Base-by-base conservation (phyloP, 2,113 vertebrate species). In the Propithecus coquereli region DNA sequence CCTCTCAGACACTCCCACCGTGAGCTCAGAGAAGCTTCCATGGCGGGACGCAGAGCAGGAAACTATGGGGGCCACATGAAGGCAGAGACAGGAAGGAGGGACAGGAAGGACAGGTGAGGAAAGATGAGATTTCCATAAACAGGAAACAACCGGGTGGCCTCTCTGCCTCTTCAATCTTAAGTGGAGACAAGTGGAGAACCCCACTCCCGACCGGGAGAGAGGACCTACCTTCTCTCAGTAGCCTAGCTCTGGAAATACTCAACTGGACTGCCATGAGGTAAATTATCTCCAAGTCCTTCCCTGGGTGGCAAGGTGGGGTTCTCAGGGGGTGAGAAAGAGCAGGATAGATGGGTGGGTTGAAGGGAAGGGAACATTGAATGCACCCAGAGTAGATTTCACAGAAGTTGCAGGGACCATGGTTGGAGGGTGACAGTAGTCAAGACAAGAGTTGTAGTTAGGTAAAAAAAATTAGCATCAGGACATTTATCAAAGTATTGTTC, bases 41-140 rank as follows among this genome's bases (percentile, higher is more conserved):
- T 8, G 43, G 61, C 63, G 91, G 90, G 77, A 59, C 61, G n/a
- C 81, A 86, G 65, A 96, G n/a, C 92, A 95, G 96, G 96, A 97
- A 97, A 81, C 54, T 43, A 57, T 1, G 6, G 17, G 43, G 94
- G 47, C 10, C 73, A 57, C 50, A 14, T 12, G 87, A 87, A 96
- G 71, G 85, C 63, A 57, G 37, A 61, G 79, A 65, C 90, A 96
- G 97, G 97, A 98, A 97, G 85, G 65, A 76, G n/a, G 37, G 84
- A 90, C 94, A 96, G 97, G 96, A 97, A 96, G 73, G 88, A 84
- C 82, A 95, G 63, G 93, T 91, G 93, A 98, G 91, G 92, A 95
- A 94, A 97, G 82, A 92, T 45, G 91, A 95, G 90, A 50, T 74
- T 93, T 93, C 87, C 73, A 96, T 82, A 97, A 97, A 97, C 97